Conservation (phyloP, 2,888 invertebrate genomes). For the Endotricha flammealis region DNA sequence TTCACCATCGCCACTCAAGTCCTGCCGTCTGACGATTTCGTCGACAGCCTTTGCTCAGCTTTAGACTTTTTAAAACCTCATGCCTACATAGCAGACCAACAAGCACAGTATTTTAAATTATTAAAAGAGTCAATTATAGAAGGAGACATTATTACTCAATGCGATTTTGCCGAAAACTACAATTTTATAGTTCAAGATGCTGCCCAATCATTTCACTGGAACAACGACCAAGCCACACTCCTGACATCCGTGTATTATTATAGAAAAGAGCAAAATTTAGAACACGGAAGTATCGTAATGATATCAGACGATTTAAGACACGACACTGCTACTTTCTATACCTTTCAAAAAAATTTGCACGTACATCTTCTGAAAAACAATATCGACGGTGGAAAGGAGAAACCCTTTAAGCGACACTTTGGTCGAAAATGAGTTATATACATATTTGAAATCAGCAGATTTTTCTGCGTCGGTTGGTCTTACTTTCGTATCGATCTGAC, state of each 20-base stretch:
- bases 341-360: conserved; percentile 4
- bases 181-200: conserved; percentile 18
- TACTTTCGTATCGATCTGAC: no score
- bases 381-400: not conserved
- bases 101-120: conserved; percentile 19
- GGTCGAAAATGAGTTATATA: no score
- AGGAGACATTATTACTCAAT: conserved; percentile 13
- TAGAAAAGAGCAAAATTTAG: not conserved
- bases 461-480: no score
- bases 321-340: conserved; percentile 18
- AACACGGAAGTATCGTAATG: conserved; percentile 6
- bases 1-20: conserved; percentile 7
- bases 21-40: conserved; percentile 12
- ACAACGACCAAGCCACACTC: conserved; percentile 6
- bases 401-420: no score
- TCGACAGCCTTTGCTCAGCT: conserved; percentile 9
- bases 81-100: conserved; percentile 4
- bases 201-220: conserved; percentile 16
- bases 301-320: conserved; percentile 20
- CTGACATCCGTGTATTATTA: conserved; percentile 3
- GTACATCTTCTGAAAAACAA: not conserved
- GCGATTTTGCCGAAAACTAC: conserved; percentile 18
- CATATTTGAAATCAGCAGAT: no score
- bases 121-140: conserved; percentile 13
- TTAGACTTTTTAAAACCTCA: conserved; percentile 7